Base-by-base conservation (phyloP, 2,113 vertebrate species). In the Scolopax mira region DNA sequence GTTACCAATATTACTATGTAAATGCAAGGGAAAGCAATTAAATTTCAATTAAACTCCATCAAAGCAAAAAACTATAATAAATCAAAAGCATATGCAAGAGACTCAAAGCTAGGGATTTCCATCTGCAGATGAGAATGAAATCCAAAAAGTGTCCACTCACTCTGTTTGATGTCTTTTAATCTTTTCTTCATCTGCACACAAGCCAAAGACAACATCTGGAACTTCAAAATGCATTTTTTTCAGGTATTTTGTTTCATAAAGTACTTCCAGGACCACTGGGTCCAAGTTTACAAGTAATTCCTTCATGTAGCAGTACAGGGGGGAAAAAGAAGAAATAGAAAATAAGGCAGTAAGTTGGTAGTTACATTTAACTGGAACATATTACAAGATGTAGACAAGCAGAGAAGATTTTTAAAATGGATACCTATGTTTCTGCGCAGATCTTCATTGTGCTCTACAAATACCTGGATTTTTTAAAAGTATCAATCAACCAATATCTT, bases 281-380 rank as follows among this genome's bases (percentile, higher is more conserved):
- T 99, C 98, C 84, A 99, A 88, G 89, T 99, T 99, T 83, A 98
- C 98, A 18, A 67, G 94, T 31, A 98, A 49, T 86, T 98, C 97
- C 98, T 98, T 95, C n/a, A 85, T 10, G 33, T 7, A 37, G 24
- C 22, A 93, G 55, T 41, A 88, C 1, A 3, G 13, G 5, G 31
- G 3, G 6, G 4, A 0, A 3, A 27, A 37, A 52, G 64, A 79
- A 65, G 8, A 72, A 61, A 79, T 3, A 61, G 52, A 75, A 96
- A 85, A 86, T 14, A 72, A 88, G 57, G 52, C 30, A 64, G 7
- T 11, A 51, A 7, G 58, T 88, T 66, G 28, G 27, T 62, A 30
- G 19, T 64, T 54, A 64, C 2, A 19, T 25, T 11, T 13, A 94
- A 83, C 8, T 46, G 11, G 39, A 85, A 83, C 31, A 39, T 13